Base-by-base conservation (phyloP, 2,888 invertebrate species). In the Stegophylla sp. region DNA sequence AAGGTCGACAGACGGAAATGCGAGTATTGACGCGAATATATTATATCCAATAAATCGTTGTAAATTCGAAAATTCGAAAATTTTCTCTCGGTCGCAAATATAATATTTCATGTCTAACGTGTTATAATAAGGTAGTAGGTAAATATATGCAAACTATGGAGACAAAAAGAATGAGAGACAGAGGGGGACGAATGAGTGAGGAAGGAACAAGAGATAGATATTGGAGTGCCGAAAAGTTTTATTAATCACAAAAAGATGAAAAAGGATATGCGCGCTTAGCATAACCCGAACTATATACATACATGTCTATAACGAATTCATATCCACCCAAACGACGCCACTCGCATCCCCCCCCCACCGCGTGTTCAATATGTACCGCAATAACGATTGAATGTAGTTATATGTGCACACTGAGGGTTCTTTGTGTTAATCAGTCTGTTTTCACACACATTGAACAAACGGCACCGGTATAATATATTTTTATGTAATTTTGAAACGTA, bases 381-480 rank as follows among this genome's bases (percentile, higher is more conserved):
- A 74, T 74, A 61, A 63, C 74, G 74, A 74, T 74, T 74, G 74
- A 63, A 61, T 20, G 12, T 48, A 23, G 51, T 53, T 71, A 71
- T 71, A 41, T 43, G 59, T 59, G 59, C 59, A 61, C 73, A n/a
- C n/a, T 26, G n/a, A 73, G 45, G 73, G 45, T 61, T 61, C 61
- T 61, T 73, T 45, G 61, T 73, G 59, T 73, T 73, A n/a, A 73
- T 73, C 59, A 73, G 59, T 43, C 59, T 28, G 41, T 73, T 73
- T 61, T 61, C 61, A 61, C 59, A 61, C 59, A 13, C 26, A 26
- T 45, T 59, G 73, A 61, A 61, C 73, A 61, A 73, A 61, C 73
- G 73, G 17, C 1, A 48, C 7, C 48, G n/a, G 41, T 64, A 43
- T 64, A 43, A 59, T 3, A 23, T n/a, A n/a, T n/a, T n/a, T n/a